These are phyloP conservation scores for Camponotus pennsylvanicus DNA, from an alignment of 1,140 invertebrate genomes.

Conservation along the genomic window DNA sequence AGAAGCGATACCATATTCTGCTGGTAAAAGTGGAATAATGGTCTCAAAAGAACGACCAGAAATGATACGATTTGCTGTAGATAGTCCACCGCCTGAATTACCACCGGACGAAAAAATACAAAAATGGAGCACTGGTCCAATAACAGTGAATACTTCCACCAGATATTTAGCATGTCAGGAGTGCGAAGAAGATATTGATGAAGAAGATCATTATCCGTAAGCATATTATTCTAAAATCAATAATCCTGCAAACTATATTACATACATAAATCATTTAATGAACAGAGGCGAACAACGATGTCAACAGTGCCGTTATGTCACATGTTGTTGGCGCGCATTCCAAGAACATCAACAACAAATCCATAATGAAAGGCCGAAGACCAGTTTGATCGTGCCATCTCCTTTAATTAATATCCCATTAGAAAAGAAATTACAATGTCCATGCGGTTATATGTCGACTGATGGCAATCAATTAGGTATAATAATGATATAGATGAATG, in stretches of 20 bases:
- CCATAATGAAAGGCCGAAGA: slow-evolving; percentile 87
- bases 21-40: slow-evolving; percentile 81
- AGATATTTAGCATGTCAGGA: slow-evolving; percentile 88
- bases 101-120: slow-evolving; percentile 77
- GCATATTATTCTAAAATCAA: slow-evolving; percentile 60
- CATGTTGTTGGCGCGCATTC: slow-evolving; percentile 92
- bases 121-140: slow-evolving; percentile 80
- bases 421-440: slow-evolving; percentile 89
- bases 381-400: slow-evolving; percentile 85
- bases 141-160: slow-evolving; percentile 76
- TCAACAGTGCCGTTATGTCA: slow-evolving; percentile 91
- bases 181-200: slow-evolving; percentile 89
- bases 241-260: slow-evolving; percentile 2
- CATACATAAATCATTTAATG: slow-evolving; percentile 66
- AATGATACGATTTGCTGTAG: slow-evolving; percentile 83
- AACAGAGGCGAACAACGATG: slow-evolving; percentile 91
- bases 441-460: slow-evolving; percentile 90
- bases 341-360: slow-evolving; percentile 90
- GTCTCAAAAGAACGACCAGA: slow-evolving; percentile 82
- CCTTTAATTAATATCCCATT: slow-evolving; percentile 85
- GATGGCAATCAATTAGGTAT: slow-evolving; percentile 88
- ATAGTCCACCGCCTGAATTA: slow-evolving; percentile 69
- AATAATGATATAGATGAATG: background rate
- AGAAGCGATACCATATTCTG: slow-evolving; percentile 83
- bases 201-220: slow-evolving; percentile 90